Evolutionary conservation across 2,888 invertebrate species (phyloP).

Genomic region (Eupithecia vulgata): DNA sequence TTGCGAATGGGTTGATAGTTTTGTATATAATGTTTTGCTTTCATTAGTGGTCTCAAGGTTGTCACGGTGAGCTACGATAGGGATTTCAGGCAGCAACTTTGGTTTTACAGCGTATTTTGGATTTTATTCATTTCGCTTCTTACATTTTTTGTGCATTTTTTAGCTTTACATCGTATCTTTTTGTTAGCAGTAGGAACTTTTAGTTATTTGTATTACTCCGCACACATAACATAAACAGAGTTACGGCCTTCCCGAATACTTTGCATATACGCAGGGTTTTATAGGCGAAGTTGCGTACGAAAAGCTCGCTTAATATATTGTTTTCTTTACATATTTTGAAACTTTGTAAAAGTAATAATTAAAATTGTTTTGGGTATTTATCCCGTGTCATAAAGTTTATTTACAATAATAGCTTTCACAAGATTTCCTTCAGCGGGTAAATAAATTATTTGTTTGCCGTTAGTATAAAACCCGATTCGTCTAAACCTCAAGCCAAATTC

Average conservation of each 20-base stretch:
- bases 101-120: background rate
- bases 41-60: slow-evolving; percentile 15
- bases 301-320: slow-evolving; percentile 5
- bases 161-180: background rate
- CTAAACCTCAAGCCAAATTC: no score
- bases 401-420: background rate
- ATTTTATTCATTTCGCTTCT: background rate
- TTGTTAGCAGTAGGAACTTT: background rate
- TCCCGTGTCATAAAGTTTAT: background rate
- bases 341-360: background rate
- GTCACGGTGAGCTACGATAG: background rate
- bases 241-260: slow-evolving; percentile 14
- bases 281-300: slow-evolving; percentile 16
- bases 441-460: background rate
- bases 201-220: slow-evolving; percentile 3
- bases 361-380: background rate
- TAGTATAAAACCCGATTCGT: no score
- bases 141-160: background rate
- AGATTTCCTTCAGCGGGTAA: background rate
- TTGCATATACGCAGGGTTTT: slow-evolving; percentile 15
- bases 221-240: slow-evolving; percentile 17
- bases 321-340: slow-evolving; percentile 5
- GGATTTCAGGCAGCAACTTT: background rate
- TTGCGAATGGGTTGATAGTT: slow-evolving; percentile 2
- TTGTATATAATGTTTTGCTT: slow-evolving; percentile 4